Percentiles rank a stretch among this genome's conserved stretches.
phyloP scores from a whole-genome alignment of 2,113 vertebrate genomes.

The Cyanoramphus novaezelandiae region DNA sequence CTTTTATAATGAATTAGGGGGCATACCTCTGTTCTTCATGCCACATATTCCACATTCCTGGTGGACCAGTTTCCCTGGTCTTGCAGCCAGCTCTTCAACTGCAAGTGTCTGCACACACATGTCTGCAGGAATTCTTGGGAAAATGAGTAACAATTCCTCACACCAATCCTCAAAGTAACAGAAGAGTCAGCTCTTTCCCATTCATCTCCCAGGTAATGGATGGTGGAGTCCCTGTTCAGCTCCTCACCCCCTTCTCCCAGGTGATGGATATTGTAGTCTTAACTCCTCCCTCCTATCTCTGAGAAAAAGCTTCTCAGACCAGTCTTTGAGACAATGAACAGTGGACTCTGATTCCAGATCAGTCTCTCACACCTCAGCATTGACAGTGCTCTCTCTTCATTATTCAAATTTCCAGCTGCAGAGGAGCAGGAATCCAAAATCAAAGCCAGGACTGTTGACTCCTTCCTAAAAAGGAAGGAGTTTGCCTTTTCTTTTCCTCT shows the following conservation, averaged over 20 bases:
- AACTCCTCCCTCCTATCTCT: neutral
- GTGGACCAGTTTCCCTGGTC: neutral
- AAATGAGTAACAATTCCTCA: neutral
- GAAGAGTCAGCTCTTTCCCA: neutral
- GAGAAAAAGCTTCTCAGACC: neutral
- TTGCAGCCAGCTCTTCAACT: neutral
- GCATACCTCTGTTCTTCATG: neutral
- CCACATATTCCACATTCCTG: neutral
- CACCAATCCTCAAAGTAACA: neutral
- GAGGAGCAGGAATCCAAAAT: neutral
- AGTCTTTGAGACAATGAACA: neutral
- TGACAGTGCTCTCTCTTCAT: neutral
- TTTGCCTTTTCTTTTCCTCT: neutral
- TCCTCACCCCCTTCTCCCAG: neutral
- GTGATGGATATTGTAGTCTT: neutral
- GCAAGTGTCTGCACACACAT: neutral
- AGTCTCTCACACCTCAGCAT: neutral
- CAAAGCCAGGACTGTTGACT: neutral
- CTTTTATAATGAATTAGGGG: neutral
- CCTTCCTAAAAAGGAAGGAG: neutral
- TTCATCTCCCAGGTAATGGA: neutral
- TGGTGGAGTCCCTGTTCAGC: neutral
- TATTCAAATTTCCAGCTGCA: neutral
- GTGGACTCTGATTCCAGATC: neutral
- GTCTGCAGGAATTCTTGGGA: neutral